These are phyloP conservation scores for Rhagoletis zephyria DNA, from an alignment of 1,140 invertebrate species.

Conservation along the genomic window DNA sequence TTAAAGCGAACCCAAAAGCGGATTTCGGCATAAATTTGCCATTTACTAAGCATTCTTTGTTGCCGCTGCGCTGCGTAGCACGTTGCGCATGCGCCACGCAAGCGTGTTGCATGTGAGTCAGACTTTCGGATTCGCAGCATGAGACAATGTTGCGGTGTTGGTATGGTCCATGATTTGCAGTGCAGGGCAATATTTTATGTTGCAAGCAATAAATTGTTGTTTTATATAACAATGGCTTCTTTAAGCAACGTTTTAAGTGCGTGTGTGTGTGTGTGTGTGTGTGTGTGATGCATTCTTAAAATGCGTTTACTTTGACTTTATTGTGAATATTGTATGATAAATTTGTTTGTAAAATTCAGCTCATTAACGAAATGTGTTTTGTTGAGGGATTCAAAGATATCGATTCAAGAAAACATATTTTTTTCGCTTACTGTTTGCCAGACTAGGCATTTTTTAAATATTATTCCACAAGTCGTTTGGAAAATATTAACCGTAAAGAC, in stretches of 20 bases:
- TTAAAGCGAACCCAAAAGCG: not conserved
- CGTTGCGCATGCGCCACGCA: conserved; percentile 30
- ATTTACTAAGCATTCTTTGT: not conserved
- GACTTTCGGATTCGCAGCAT: conserved; percentile 20
- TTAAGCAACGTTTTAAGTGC: not conserved
- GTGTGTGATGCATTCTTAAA: not conserved
- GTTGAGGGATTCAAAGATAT: too few species aligned
- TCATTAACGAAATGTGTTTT: not conserved
- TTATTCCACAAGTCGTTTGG: too few species aligned
- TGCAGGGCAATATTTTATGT: conserved; percentile 12
- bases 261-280: not conserved
- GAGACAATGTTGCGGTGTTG: not conserved
- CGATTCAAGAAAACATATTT: too few species aligned
- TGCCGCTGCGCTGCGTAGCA: not conserved
- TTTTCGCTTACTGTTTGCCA: too few species aligned
- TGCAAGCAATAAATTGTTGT: conserved; percentile 33
- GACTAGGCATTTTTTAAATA: too few species aligned
- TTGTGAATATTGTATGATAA: not conserved
- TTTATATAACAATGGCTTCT: not conserved
- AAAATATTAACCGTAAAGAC: too few species aligned
- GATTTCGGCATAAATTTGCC: conserved; percentile 49
- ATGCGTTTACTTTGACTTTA: not conserved
- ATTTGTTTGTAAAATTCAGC: not conserved
- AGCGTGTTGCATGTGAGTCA: conserved; percentile 33
- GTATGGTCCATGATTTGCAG: not conserved